Evolutionary conservation across 2,113 vertebrate species (phyloP).

Genomic region (Loxodonta africana): DNA sequence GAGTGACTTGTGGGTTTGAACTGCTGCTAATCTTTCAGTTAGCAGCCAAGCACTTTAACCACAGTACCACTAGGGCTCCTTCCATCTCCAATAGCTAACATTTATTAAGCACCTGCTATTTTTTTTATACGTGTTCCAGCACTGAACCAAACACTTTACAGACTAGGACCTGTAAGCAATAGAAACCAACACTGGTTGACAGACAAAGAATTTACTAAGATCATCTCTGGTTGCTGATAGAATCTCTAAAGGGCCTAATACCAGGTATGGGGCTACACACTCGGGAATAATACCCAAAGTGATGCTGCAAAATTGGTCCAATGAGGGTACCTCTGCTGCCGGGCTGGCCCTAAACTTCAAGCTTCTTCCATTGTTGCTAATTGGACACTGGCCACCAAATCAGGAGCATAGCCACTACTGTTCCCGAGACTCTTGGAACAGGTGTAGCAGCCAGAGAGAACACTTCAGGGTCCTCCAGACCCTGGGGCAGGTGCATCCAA

Average conservation of each 20-base stretch:
- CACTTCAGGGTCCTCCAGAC: not conserved
- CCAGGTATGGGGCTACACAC: not conserved
- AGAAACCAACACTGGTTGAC: not conserved
- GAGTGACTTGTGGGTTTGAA: no score
- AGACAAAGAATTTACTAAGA: not conserved
- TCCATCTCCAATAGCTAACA: not conserved
- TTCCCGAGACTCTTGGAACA: not conserved
- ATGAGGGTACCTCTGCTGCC: not conserved
- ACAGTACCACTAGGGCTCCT: no score
- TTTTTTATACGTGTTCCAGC: not conserved
- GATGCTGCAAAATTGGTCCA: not conserved
- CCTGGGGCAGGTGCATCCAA: not conserved
- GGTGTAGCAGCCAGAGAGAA: not conserved
- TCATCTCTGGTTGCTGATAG: not conserved
- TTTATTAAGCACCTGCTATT: constrained; percentile 46
- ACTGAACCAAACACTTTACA: not conserved
- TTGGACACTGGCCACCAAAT: not conserved
- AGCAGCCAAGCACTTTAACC: no score
- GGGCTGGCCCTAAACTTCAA: not conserved
- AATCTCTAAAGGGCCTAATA: not conserved
- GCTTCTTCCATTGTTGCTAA: not conserved
- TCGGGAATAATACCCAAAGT: not conserved
- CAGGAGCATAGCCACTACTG: not conserved
- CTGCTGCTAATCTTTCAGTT: no score
- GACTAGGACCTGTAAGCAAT: not conserved